Percentiles rank a stretch among this genome's conserved stretches.
These are phyloP conservation scores for Cybosia mesomella DNA, from an alignment of 2,888 invertebrate genomes.

Conservation along the genomic window DNA sequence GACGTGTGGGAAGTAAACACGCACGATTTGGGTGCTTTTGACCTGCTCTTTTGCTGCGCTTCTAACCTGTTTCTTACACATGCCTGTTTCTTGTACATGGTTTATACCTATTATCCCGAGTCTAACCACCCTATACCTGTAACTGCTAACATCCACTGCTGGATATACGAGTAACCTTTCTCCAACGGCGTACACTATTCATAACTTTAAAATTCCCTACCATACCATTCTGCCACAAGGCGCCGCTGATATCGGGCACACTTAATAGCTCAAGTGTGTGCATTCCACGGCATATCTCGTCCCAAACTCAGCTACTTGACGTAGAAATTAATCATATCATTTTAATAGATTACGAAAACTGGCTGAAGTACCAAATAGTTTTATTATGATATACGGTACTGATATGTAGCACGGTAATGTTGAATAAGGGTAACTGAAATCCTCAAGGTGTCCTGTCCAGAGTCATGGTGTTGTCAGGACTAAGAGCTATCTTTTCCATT, in stretches of 20 bases:
- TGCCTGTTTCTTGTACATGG: too few species aligned
- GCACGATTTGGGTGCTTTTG: too few species aligned
- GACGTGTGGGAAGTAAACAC: too few species aligned
- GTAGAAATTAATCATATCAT: not conserved
- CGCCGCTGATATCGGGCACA: not conserved
- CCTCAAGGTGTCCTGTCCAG: not conserved
- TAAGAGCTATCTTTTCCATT: too few species aligned
- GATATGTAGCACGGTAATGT: not conserved
- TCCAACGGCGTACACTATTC: not conserved
- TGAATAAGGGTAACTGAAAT: not conserved
- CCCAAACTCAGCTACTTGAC: slow-evolving; percentile 3
- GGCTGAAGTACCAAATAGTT: not conserved
- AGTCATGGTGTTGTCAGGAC: too few species aligned
- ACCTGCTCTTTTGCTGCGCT: too few species aligned
- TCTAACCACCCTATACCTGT: too few species aligned
- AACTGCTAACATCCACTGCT: too few species aligned
- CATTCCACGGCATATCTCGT: not conserved
- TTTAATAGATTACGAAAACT: not conserved
- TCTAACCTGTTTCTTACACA: too few species aligned
- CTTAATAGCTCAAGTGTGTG: not conserved
- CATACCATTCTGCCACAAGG: not conserved
- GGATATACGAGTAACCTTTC: too few species aligned
- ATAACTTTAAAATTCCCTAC: not conserved
- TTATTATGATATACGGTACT: too few species aligned
- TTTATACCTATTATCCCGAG: too few species aligned